phyloP scores from a whole-genome alignment of 2,113 vertebrate species.

The Phasianus colchicus region DNA sequence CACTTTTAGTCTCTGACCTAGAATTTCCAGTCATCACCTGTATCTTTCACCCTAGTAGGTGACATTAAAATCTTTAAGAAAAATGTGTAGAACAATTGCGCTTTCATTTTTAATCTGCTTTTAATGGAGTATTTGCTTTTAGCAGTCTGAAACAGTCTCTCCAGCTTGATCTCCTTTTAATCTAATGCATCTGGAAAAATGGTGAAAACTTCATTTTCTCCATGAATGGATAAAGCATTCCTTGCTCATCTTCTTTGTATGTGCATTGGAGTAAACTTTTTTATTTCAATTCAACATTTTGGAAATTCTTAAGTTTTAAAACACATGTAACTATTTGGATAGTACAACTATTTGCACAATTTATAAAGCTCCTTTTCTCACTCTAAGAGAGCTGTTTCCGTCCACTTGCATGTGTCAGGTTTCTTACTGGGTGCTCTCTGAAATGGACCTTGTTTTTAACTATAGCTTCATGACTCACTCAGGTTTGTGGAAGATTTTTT shows the following conservation, averaged over 20 bases:
- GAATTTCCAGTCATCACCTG: slow-evolving; percentile 7
- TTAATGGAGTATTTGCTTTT: slow-evolving; percentile 60
- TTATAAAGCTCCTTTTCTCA: not conserved
- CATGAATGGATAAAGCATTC: not conserved
- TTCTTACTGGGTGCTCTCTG: not conserved
- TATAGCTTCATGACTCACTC: not conserved
- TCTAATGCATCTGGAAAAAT: slow-evolving; percentile 49
- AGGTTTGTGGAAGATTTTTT: not conserved
- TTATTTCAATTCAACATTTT: not conserved
- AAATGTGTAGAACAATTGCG: slow-evolving; percentile 3
- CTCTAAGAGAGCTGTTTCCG: not conserved
- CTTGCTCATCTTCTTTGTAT: not conserved
- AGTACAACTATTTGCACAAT: not conserved
- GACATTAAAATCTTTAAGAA: slow-evolving; percentile 37
- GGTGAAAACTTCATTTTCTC: not conserved
- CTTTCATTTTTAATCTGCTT: slow-evolving; percentile 55
- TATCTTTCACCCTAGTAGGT: slow-evolving; percentile 26
- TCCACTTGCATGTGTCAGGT: not conserved
- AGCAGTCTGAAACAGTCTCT: not conserved
- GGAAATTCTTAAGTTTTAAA: not conserved
- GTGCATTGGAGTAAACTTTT: not conserved
- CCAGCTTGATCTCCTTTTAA: slow-evolving; percentile 43
- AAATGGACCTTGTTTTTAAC: not conserved
- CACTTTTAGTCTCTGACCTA: slow-evolving; percentile 48
- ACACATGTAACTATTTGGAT: not conserved